A percentile compares a stretch with the other conserved stretches of the same genome.
Evolutionary conservation across 2,797 vertebrate species (phyloP).

Genomic region (Bufotes viridis): DNA sequence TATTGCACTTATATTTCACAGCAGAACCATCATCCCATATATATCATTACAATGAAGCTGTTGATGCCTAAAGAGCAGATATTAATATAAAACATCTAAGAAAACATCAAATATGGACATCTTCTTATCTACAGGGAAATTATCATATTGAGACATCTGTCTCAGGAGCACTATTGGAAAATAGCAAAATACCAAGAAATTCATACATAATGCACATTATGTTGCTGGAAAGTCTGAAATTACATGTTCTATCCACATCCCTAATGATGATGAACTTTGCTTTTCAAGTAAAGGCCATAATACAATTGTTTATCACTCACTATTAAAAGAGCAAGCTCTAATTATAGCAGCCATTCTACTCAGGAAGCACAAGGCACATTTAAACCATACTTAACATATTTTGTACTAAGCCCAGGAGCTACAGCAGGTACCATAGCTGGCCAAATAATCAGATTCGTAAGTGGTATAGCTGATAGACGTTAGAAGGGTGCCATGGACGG

Average conservation of each 20-base stretch:
- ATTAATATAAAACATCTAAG: background rate
- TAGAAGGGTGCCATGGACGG: too few relatives aligned
- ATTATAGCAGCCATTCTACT: background rate
- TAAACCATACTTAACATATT: too few relatives aligned
- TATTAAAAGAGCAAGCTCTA: background rate
- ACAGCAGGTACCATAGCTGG: too few relatives aligned
- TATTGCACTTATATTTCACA: background rate
- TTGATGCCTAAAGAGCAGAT: background rate
- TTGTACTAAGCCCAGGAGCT: too few relatives aligned
- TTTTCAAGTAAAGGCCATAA: background rate
- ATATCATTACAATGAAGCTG: background rate
- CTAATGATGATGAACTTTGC: background rate
- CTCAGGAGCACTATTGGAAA: background rate
- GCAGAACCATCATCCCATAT: background rate
- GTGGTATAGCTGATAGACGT: too few relatives aligned
- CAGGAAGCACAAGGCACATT: too few relatives aligned
- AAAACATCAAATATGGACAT: background rate
- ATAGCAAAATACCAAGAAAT: background rate
- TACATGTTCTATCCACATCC: background rate
- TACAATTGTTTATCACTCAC: background rate
- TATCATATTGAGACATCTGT: background rate
- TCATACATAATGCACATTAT: background rate
- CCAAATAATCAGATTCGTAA: too few relatives aligned
- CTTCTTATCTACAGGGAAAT: background rate
- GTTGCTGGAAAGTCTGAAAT: background rate